These are phyloP conservation scores for Sardinella longiceps DNA, from an alignment of 2,797 vertebrate genomes.

Conservation along the genomic window DNA sequence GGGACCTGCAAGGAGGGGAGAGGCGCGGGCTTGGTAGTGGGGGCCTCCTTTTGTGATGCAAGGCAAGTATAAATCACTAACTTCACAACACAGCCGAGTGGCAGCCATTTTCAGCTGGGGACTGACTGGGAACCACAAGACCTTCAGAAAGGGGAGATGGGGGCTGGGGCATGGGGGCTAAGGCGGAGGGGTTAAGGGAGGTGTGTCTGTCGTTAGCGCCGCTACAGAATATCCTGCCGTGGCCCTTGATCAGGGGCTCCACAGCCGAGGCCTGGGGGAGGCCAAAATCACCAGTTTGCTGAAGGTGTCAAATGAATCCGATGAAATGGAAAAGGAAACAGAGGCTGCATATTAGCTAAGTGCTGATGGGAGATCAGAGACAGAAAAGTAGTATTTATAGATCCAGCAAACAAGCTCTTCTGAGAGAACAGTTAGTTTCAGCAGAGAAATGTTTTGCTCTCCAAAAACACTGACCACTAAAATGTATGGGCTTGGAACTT, in stretches of 20 bases:
- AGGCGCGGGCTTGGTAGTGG: not conserved
- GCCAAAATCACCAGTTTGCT: not conserved
- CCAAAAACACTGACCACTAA: not conserved
- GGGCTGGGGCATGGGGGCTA: not conserved
- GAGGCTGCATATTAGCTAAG: not conserved
- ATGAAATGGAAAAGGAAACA: not conserved
- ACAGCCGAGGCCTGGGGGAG: not conserved
- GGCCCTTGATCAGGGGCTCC: slow-evolving; percentile 2
- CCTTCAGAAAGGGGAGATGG: not conserved
- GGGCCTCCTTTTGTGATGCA: slow-evolving; percentile 31
- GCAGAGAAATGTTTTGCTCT: too few species aligned
- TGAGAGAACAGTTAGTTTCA: not conserved
- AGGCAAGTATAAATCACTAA: slow-evolving; percentile 23
- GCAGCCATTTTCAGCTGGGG: not conserved
- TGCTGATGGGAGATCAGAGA: not conserved
- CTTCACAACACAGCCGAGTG: not conserved
- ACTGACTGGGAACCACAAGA: not conserved
- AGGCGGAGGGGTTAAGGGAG: not conserved
- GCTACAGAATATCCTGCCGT: slow-evolving; percentile 5
- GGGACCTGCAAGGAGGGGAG: not conserved
- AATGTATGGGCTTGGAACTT: not conserved
- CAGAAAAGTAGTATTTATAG: not conserved
- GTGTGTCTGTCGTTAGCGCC: slow-evolving; percentile 9
- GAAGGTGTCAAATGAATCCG: not conserved
- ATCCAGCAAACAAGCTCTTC: not conserved